A percentile compares a stretch with the other conserved stretches of the same genome.
Evolutionary conservation across 2,888 invertebrate genomes (phyloP).

Genomic region (Lasioglossum figueresi): DNA sequence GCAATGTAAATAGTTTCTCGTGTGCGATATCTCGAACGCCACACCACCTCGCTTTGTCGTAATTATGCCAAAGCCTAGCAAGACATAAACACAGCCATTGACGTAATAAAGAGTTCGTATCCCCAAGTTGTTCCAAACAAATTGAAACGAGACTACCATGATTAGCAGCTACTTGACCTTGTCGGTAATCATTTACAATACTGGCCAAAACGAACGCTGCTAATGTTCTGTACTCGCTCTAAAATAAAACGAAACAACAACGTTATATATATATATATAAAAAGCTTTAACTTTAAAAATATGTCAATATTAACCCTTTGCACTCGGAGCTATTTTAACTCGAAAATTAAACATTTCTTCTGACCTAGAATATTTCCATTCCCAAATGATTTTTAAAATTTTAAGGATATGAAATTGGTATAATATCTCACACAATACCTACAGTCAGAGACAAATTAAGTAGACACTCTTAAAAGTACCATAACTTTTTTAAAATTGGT

Average conservation of each 20-base stretch:
- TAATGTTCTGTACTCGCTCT: slow-evolving; percentile 94
- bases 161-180: slow-evolving; percentile 95
- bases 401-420: too few relatives aligned
- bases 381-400: too few relatives aligned
- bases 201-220: slow-evolving; percentile 98
- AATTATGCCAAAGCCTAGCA: slow-evolving; percentile 95
- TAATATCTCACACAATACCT: too few relatives aligned
- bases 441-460: too few relatives aligned
- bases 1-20: slow-evolving; percentile 94
- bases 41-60: slow-evolving; percentile 95
- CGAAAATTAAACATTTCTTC: too few relatives aligned
- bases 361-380: too few relatives aligned
- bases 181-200: slow-evolving; percentile 94
- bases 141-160: slow-evolving; percentile 95
- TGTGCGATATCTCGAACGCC: slow-evolving; percentile 98
- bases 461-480: too few relatives aligned
- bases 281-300: neutral
- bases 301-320: neutral
- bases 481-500: too few relatives aligned
- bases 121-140: slow-evolving; percentile 95
- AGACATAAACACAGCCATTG: slow-evolving; percentile 97
- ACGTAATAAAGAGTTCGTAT: slow-evolving; percentile 88
- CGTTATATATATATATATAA: neutral
- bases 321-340: too few relatives aligned
- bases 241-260: slow-evolving; percentile 55